Evolutionary conservation across 2,888 invertebrate species (phyloP).

Genomic region (Diaprepes abbreviatus): DNA sequence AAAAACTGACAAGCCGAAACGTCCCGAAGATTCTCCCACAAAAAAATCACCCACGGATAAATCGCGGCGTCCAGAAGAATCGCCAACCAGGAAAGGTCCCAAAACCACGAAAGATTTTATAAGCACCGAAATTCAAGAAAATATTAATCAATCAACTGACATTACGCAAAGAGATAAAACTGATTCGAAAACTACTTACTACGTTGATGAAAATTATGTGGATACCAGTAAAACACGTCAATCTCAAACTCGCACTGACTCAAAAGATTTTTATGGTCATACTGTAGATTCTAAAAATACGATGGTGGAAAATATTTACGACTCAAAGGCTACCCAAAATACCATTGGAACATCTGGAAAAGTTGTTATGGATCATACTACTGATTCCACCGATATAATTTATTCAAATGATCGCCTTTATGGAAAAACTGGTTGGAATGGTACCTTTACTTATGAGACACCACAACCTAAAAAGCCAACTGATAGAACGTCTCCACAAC

Average conservation of each 20-base stretch:
- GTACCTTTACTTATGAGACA: constrained; percentile 63
- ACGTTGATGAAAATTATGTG: constrained; percentile 17
- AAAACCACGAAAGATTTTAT: constrained; percentile 53
- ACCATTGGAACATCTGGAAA: constrained; percentile 66
- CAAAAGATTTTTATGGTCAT: constrained; percentile 64
- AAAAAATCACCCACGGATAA: constrained; percentile 35
- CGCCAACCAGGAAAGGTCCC: constrained; percentile 34
- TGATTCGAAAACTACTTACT: constrained; percentile 5
- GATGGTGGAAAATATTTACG: constrained; percentile 62
- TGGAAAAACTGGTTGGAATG: constrained; percentile 67
- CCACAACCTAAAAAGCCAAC: constrained; percentile 44
- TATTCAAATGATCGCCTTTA: constrained; percentile 65
- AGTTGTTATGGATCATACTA: constrained; percentile 68
- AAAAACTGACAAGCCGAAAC: constrained; percentile 29
- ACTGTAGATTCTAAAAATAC: constrained; percentile 59
- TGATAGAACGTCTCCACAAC: constrained; percentile 17
- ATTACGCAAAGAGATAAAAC: not conserved
- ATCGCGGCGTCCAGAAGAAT: constrained; percentile 4
- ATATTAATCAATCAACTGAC: constrained; percentile 54
- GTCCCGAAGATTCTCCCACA: constrained; percentile 31
- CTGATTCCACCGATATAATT: constrained; percentile 65
- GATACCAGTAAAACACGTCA: constrained; percentile 56
- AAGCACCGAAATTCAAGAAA: constrained; percentile 56
- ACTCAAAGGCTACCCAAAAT: constrained; percentile 64
- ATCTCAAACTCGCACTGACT: constrained; percentile 57